Evolutionary conservation across 2,797 vertebrate species (phyloP), one percentile per base, ranked within the genome.

Genomic region (Poecilia velifera): DNA sequence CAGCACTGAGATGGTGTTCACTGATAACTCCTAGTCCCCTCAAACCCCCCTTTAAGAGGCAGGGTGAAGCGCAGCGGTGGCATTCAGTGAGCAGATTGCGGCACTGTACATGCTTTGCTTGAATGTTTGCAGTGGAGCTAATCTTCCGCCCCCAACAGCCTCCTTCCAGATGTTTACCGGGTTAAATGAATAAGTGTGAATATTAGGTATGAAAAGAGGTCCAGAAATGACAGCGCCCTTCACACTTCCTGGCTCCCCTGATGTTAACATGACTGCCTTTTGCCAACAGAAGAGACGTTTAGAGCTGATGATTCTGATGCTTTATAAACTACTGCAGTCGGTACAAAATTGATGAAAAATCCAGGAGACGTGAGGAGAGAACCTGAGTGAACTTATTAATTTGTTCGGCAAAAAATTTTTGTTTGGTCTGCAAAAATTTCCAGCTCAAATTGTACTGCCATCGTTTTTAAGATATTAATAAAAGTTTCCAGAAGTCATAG

Each of bases 1-100:
- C 77, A 51, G 80, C 62, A 0, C 77, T 2, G 71, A 87, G 92
- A 93, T 94, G 91, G 68, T 82, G 84, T 83, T 84, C 43, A 41
- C 59, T 8, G 92, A 93, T 93, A 93, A 90, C 87, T 76, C 89
- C 78, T 77, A 45, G 36, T 22, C 2, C 25, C 13, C 13, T 41
- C 57, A 6, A 53, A 28, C 79, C 70, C 70, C 70, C 55, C 79
- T 36, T 76, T 81, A 53, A 22, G 70, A 62, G 81, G 79, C 84
- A 68, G 74, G 13, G 51, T 31, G 77, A 81, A 68, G 55, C 72
- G 13, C 73, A 36, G 76, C 6, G 31, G 68, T 53, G 74, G 76
- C 53, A 31, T 4, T 6, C 53, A n/a, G 64, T 70, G 79, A 72
- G 2, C 49, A 59, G 75, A 51, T 80, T 68, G 80, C 55, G 36